A percentile compares a stretch with the other conserved stretches of the same genome.
phyloP scores from a whole-genome alignment of 2,888 invertebrate species.

The Deladenus siricidicola region DNA sequence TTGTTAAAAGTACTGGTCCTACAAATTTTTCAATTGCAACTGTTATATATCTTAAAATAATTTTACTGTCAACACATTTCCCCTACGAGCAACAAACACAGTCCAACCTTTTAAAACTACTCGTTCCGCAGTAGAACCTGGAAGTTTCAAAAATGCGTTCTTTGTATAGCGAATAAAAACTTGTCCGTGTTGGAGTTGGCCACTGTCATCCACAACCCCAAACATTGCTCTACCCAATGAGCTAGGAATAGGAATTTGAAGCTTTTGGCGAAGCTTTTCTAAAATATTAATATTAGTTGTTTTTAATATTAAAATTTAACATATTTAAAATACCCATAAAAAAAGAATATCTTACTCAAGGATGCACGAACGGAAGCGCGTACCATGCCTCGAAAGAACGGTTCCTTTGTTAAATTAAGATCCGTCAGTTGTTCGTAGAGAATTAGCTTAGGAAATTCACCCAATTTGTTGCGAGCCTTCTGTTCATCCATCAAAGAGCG shows the following conservation, averaged over 20 bases:
- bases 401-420: slow-evolving; percentile 38
- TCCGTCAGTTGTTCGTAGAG: slow-evolving; percentile 21
- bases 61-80: background rate
- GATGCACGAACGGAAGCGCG: slow-evolving; percentile 29
- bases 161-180: slow-evolving; percentile 45
- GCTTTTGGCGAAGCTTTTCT: slow-evolving; percentile 26
- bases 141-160: slow-evolving; percentile 27
- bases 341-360: slow-evolving; percentile 8
- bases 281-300: background rate
- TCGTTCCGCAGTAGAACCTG: slow-evolving; percentile 16
- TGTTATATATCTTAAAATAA: background rate
- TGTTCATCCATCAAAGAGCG: slow-evolving; percentile 38
- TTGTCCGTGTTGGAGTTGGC: slow-evolving; percentile 41
- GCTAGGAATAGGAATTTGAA: slow-evolving; percentile 29
- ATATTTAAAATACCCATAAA: background rate
- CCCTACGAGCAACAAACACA: background rate
- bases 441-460: slow-evolving; percentile 28
- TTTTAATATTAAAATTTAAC: background rate
- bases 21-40: background rate
- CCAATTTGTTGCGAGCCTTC: slow-evolving; percentile 32
- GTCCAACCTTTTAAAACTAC: slow-evolving; percentile 26
- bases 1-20: slow-evolving; percentile 54
- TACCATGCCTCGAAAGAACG: slow-evolving; percentile 46
- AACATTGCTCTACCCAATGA: slow-evolving; percentile 38
- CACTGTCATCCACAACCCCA: slow-evolving; percentile 48